phyloP scores from a whole-genome alignment of 2,888 invertebrate genomes.

The Thecophora atra region DNA sequence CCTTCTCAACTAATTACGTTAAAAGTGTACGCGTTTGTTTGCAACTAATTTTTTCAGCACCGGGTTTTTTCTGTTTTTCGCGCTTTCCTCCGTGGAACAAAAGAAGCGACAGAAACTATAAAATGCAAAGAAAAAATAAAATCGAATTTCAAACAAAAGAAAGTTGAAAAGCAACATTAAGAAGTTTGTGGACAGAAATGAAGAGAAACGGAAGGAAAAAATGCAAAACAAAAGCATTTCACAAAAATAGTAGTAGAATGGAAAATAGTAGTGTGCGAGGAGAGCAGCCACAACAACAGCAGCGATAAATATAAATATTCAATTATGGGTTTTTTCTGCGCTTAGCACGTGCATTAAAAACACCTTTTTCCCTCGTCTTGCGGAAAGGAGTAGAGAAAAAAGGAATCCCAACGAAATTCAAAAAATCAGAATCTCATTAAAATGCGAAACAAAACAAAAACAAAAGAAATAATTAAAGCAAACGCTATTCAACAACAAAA shows the following conservation, averaged over 20 bases:
- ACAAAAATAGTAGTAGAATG: conserved; percentile 3
- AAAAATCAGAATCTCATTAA: neutral
- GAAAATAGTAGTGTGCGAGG: neutral
- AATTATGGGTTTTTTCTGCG: too few species aligned
- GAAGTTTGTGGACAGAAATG: neutral
- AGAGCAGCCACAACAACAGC: neutral
- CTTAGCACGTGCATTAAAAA: too few species aligned
- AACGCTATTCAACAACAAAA: too few species aligned
- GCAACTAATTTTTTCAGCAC: conserved; percentile 7
- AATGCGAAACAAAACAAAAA: neutral
- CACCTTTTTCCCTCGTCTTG: too few species aligned
- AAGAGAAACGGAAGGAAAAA: conserved; percentile 15
- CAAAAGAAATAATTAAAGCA: neutral
- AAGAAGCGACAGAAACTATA: neutral
- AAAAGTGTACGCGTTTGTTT: conserved; percentile 31
- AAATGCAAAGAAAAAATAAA: conserved; percentile 14
- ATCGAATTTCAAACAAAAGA: conserved; percentile 32
- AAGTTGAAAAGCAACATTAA: conserved; percentile 3
- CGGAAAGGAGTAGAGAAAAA: neutral
- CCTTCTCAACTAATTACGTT: conserved; percentile 31
- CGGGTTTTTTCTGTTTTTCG: neutral
- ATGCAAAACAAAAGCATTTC: conserved; percentile 7
- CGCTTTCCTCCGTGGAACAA: neutral
- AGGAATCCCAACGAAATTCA: too few species aligned
- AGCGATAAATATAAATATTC: too few species aligned